These are phyloP conservation scores for Poecile atricapillus DNA, from an alignment of 2,113 vertebrate genomes.

Conservation along the genomic window DNA sequence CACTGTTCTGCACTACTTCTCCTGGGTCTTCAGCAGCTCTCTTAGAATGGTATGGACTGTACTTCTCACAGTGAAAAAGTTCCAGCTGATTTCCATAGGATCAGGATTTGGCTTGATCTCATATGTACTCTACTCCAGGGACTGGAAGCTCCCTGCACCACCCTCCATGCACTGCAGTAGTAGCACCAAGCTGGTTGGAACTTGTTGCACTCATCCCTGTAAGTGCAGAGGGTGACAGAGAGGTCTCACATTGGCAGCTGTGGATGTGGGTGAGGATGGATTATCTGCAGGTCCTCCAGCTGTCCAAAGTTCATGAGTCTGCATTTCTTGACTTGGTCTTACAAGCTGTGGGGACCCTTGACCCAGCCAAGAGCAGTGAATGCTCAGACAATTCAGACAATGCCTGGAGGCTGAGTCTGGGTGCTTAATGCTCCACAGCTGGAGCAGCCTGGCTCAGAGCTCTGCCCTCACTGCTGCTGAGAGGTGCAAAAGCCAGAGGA, in stretches of 20 bases:
- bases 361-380: background rate
- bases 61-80: background rate
- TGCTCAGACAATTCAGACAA: background rate
- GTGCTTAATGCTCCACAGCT: background rate
- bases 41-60: fast-evolving
- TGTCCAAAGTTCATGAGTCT: background rate
- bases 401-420: background rate
- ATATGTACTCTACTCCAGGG: background rate
- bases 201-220: background rate
- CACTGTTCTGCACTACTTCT: background rate
- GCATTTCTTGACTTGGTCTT: background rate
- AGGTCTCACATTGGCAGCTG: background rate
- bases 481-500: background rate
- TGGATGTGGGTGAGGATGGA: background rate
- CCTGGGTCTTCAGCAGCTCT: background rate
- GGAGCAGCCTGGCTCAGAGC: fast-evolving
- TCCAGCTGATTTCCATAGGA: background rate
- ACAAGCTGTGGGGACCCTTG: background rate
- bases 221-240: background rate
- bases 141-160: background rate
- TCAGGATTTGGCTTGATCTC: background rate
- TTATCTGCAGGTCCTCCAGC: background rate
- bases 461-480: background rate
- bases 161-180: background rate
- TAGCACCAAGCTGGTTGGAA: background rate